Evolutionary conservation across 2,888 invertebrate species (phyloP).

Genomic region (Mimas tiliae): DNA sequence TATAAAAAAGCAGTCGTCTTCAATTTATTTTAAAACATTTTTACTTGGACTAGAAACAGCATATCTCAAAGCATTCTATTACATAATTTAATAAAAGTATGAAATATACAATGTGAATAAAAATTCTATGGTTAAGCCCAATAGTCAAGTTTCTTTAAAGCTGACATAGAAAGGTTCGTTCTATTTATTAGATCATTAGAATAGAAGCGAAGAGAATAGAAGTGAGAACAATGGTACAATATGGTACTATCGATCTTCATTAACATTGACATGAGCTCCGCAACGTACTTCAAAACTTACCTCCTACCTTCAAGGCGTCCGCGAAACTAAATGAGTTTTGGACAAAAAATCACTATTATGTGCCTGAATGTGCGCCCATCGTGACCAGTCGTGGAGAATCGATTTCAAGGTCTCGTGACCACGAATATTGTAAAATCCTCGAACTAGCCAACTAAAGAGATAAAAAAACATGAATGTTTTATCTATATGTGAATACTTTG

Average conservation of each 20-base stretch:
- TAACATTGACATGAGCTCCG: not conserved
- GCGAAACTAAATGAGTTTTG: conserved; percentile 28
- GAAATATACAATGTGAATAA: no score
- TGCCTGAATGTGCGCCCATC: conserved; percentile 43
- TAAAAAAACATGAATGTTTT: not conserved
- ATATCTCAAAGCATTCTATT: no score
- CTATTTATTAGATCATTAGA: no score
- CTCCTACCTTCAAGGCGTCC: conserved; percentile 26
- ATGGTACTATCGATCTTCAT: conserved; percentile 16
- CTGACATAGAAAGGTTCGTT: no score
- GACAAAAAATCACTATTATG: conserved; percentile 47
- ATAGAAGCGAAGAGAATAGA: not conserved
- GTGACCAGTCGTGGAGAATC: conserved; percentile 54
- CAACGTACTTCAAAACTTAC: conserved; percentile 9
- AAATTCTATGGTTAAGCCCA: no score
- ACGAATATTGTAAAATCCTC: conserved; percentile 29
- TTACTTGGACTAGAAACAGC: no score
- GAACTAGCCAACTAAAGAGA: not conserved
- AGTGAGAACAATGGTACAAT: conserved; percentile 32
- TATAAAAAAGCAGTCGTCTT: no score
- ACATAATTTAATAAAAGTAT: no score
- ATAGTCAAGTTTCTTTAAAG: no score
- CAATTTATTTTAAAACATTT: no score
- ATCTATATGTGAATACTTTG: no score
- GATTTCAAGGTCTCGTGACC: conserved; percentile 47